A percentile compares a stretch with the other conserved stretches of the same genome.
Evolutionary conservation across 2,113 vertebrate genomes (phyloP).

Genomic region (Ameiurus melas): DNA sequence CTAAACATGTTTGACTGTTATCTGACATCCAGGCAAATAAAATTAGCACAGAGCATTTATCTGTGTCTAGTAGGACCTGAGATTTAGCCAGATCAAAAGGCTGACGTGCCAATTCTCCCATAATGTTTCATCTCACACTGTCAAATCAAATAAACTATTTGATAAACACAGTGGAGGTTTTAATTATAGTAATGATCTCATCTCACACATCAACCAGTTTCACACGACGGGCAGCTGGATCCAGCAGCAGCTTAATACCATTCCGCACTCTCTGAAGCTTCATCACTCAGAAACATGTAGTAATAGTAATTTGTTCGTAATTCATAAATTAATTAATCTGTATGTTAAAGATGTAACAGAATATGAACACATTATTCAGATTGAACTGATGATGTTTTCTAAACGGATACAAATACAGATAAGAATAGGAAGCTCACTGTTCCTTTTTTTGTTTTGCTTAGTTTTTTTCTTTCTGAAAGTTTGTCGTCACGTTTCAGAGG

Average conservation of each 20-base stretch:
- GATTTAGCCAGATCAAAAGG: slow-evolving; percentile 45
- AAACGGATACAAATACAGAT: background rate
- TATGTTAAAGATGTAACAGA: background rate
- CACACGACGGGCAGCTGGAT: background rate
- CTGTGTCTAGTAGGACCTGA: slow-evolving; percentile 19
- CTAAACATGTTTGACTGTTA: background rate
- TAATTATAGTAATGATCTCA: slow-evolving; percentile 54
- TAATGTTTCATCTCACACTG: slow-evolving; percentile 49
- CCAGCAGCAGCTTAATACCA: slow-evolving; percentile 44
- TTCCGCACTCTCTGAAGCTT: slow-evolving; percentile 13
- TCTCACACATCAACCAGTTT: slow-evolving; percentile 41
- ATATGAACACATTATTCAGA: background rate
- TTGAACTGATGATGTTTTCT: background rate
- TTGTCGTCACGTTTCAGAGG: background rate
- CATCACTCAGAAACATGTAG: background rate
- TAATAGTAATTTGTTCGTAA: background rate
- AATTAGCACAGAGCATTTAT: slow-evolving; percentile 39
- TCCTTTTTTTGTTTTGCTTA: background rate
- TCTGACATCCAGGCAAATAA: slow-evolving; percentile 45
- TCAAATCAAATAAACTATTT: slow-evolving; percentile 48
- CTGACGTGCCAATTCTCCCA: slow-evolving; percentile 25
- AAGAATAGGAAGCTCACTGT: background rate
- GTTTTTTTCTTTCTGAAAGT: background rate
- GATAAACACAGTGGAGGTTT: slow-evolving; percentile 51
- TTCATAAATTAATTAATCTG: background rate